phyloP scores from a whole-genome alignment of 2,113 vertebrate species.

The Burhinus oedicnemus region DNA sequence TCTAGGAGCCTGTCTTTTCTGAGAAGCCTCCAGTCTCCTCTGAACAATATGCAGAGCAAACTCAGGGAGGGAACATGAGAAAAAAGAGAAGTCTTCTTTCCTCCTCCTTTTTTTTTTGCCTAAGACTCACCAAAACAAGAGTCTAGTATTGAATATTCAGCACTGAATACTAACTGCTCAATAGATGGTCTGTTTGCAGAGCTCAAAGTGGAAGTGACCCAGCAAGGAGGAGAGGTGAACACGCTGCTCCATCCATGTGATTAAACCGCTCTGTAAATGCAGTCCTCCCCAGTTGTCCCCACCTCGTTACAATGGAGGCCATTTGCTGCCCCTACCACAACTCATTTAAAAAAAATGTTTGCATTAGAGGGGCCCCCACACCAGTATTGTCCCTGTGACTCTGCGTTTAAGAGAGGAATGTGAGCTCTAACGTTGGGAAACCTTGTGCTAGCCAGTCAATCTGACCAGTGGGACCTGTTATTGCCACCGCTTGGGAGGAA shows the following conservation, averaged over 20 bases:
- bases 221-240: constrained; percentile 68
- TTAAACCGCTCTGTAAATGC: constrained; percentile 48
- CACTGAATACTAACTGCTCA: constrained; percentile 64
- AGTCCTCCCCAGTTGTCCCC: not conserved
- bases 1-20: not conserved
- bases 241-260: constrained; percentile 59
- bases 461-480: not conserved
- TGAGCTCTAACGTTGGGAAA: not conserved
- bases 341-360: constrained; percentile 33
- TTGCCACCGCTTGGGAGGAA: not conserved
- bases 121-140: constrained; percentile 66
- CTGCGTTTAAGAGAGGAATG: not conserved
- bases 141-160: constrained; percentile 71
- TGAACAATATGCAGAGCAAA: constrained; percentile 57
- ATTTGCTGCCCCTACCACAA: constrained; percentile 22
- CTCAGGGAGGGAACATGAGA: constrained; percentile 52
- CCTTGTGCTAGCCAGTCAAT: not conserved
- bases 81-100: constrained; percentile 65
- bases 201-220: constrained; percentile 70
- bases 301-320: constrained; percentile 21
- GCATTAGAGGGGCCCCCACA: not conserved
- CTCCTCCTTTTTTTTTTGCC: constrained; percentile 27
- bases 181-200: constrained; percentile 65
- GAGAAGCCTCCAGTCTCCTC: constrained; percentile 40
- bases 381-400: not conserved